Evolutionary conservation across 2,888 invertebrate genomes (phyloP).

Genomic region (Platerodrilus igneus): DNA sequence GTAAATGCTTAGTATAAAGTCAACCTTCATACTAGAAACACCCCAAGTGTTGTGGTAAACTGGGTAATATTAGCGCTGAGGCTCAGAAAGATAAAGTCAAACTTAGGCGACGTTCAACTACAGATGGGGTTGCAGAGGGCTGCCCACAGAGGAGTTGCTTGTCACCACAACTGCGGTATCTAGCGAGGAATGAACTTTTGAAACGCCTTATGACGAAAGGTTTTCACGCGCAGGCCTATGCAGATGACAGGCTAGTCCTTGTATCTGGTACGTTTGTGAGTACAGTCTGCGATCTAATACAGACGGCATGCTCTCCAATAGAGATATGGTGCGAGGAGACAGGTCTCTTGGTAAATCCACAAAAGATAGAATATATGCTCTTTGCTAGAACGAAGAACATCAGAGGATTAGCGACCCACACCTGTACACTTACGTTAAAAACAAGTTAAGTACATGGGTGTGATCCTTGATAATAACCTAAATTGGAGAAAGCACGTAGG

Average conservation of each 20-base stretch:
- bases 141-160: neutral
- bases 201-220: neutral
- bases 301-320: neutral
- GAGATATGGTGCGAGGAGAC: slow-evolving; percentile 1
- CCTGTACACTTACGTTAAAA: neutral
- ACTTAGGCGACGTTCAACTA: neutral
- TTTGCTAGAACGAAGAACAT: neutral
- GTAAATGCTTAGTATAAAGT: too few species aligned
- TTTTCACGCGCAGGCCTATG: slow-evolving; percentile 1
- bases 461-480: slow-evolving; percentile 17
- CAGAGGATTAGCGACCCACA: neutral
- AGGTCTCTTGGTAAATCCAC: too few species aligned
- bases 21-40: too few species aligned
- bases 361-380: neutral
- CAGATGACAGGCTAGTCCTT: slow-evolving; percentile 2
- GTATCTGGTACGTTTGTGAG: neutral
- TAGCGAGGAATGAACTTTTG: neutral
- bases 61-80: neutral
- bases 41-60: neutral
- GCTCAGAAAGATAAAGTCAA: neutral
- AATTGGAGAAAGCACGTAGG: slow-evolving; percentile 9
- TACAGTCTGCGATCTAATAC: slow-evolving; percentile 1
- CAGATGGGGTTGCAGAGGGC: neutral
- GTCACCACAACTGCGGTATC: slow-evolving; percentile 2
- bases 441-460: slow-evolving; percentile 12